These are phyloP conservation scores for Argynnis bischoffii DNA, from an alignment of 2,888 invertebrate species.

Conservation along the genomic window DNA sequence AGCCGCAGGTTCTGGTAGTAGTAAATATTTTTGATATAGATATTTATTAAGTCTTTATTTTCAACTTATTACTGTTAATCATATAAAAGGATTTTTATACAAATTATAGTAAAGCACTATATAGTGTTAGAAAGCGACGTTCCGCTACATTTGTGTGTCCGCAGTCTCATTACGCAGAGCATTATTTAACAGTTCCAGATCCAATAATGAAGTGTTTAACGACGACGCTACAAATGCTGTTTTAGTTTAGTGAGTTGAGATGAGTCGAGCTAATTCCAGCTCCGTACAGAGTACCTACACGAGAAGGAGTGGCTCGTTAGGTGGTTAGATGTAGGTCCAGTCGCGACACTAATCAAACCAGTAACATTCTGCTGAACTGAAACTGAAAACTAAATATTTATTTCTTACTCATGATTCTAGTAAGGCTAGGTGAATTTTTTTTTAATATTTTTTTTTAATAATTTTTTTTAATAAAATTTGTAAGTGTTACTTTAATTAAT, in stretches of 20 bases:
- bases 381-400: too few relatives aligned
- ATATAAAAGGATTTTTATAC: not conserved
- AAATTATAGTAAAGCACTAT: not conserved
- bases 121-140: not conserved
- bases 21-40: not conserved
- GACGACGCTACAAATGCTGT: slow-evolving; percentile 6
- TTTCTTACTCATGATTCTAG: too few relatives aligned
- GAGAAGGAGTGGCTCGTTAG: slow-evolving; percentile 28
- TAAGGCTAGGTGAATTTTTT: too few relatives aligned
- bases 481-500: too few relatives aligned
- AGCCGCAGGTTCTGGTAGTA: too few relatives aligned
- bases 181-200: slow-evolving; percentile 18
- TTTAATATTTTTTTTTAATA: too few relatives aligned
- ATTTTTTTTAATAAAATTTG: too few relatives aligned
- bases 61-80: not conserved
- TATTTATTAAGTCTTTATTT: not conserved
- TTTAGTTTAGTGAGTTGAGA: slow-evolving; percentile 6
- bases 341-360: slow-evolving; percentile 23
- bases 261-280: not conserved
- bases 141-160: slow-evolving; percentile 1
- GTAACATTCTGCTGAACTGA: slow-evolving; percentile 32
- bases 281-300: not conserved
- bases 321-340: slow-evolving; percentile 24
- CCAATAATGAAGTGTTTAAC: slow-evolving; percentile 13
- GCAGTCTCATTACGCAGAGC: slow-evolving; percentile 8